phyloP scores from a whole-genome alignment of 2,797 vertebrate species.

The Sebastes paucispinis region DNA sequence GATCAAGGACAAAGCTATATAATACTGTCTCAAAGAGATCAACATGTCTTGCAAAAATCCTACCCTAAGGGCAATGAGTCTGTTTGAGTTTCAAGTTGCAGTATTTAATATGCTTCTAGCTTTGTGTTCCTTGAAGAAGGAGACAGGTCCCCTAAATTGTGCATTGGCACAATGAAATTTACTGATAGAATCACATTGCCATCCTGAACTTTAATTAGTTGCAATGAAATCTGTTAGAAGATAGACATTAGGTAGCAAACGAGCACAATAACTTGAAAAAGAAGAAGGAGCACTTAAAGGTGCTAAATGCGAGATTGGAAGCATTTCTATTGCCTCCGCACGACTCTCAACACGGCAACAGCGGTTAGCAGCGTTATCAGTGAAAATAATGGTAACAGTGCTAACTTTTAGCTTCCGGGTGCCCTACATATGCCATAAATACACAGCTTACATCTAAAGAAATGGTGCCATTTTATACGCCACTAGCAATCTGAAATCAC shows the following conservation, averaged over 20 bases:
- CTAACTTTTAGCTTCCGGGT: background rate
- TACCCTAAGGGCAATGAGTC: background rate
- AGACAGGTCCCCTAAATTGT: background rate
- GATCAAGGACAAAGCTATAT: background rate
- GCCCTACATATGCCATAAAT: background rate
- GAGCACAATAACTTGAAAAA: background rate
- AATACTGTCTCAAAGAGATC: background rate
- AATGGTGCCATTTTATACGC: background rate
- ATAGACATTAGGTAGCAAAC: background rate
- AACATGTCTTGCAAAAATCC: background rate
- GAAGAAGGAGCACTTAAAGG: background rate
- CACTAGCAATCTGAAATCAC: conserved; percentile 14
- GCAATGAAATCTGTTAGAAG: background rate
- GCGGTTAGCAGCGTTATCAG: no score
- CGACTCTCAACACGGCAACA: no score
- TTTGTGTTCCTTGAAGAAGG: background rate
- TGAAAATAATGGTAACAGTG: no score
- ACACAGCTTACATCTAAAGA: background rate
- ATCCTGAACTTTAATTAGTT: background rate
- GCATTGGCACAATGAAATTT: background rate
- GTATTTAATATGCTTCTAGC: background rate
- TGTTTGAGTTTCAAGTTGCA: background rate
- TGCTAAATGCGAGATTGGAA: no score
- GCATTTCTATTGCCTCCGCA: no score
- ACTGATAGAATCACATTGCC: background rate